Base-by-base conservation (phyloP, 2,113 vertebrate species). In the Psittacula cyanocephala region DNA sequence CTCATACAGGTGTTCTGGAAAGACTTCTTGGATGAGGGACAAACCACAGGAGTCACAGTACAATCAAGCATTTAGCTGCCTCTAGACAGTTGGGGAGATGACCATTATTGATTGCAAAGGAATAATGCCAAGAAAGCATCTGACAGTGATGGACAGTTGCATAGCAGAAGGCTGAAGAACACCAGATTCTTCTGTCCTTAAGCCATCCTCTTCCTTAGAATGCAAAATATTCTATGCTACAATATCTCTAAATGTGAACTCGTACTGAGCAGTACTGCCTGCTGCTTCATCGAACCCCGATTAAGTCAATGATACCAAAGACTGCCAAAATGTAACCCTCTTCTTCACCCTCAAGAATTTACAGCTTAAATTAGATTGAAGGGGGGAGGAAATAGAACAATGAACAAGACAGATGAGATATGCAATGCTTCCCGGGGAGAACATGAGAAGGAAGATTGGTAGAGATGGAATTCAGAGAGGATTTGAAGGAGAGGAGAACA, bases 231-330 rank as follows among this genome's bases (percentile, higher is more conserved):
- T 29, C 43, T 71, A 81, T 12, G 17, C 6, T 37, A 16, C 7
- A 3, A 2, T 37, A 57, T 20, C 18, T 76, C 59, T 50, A 64
- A 35, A 64, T 2, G 15, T 35, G 52, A n/a, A 6, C 43, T 43
- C 37, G 3, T 18, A 6, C 0, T 23, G 8, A 35, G 11, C 37
- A 41, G 3, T 6, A 19, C 29, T 0, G 0, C 43, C 35, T 69
- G 62, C 44, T 86, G 41, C 13, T 37, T 39, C 63, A 41, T 41
- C n/a, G 35, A 59, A 53, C 5, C 12, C 71, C 46, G 17, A 17
- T 6, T 43, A 86, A 87, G 5, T 18, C 17, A 33, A 17, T 6
- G 4, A 23, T 65, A 28, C 41, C 52, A 57, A 71, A 68, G 17
- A 12, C 19, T 80, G 68, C 14, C 70, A 76, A 91, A 76, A 41